These are phyloP conservation scores for Mastigias papua DNA, from an alignment of 30 jellyfish, hydroid and myxozoan species.

Conservation along the genomic window DNA sequence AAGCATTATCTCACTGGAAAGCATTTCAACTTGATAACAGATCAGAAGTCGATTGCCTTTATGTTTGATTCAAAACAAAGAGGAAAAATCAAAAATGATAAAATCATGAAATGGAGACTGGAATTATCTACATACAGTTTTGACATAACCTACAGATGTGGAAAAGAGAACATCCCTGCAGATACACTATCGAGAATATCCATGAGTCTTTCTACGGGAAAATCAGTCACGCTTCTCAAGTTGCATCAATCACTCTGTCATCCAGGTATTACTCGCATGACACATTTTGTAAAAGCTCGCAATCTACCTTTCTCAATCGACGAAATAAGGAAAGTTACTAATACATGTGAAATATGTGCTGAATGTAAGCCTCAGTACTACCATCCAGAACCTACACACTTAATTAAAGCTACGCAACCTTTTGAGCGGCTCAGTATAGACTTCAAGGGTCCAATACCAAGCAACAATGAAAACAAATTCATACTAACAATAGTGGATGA, in stretches of 20 bases:
- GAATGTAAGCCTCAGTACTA: too few species aligned
- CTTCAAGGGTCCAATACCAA: too few species aligned
- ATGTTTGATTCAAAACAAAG: conserved; percentile 34
- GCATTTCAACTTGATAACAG: conserved; percentile 75
- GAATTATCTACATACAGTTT: conserved; percentile 53
- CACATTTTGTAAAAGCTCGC: conserved; percentile 28
- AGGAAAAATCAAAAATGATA: conserved; percentile 51
- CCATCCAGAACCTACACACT: too few species aligned
- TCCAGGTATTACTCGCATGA: conserved; percentile 64
- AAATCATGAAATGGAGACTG: conserved; percentile 38
- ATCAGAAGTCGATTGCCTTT: conserved; percentile 71
- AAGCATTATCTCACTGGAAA: conserved; percentile 60
- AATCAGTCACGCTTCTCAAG: background rate
- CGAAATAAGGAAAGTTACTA: too few species aligned
- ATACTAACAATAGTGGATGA: too few species aligned
- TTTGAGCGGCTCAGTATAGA: too few species aligned
- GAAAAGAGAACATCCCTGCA: conserved; percentile 38
- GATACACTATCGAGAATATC: conserved; percentile 53
- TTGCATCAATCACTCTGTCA: conserved; percentile 25
- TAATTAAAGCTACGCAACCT: too few species aligned
- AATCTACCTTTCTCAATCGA: conserved; percentile 32
- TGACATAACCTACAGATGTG: conserved; percentile 46
- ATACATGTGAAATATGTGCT: too few species aligned
- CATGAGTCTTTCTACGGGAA: conserved; percentile 14
- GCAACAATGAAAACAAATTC: too few species aligned